Evolutionary conservation across 1,140 invertebrate genomes (phyloP), one percentile per base, ranked within the genome.

Genomic region (Nasonia giraulti): DNA sequence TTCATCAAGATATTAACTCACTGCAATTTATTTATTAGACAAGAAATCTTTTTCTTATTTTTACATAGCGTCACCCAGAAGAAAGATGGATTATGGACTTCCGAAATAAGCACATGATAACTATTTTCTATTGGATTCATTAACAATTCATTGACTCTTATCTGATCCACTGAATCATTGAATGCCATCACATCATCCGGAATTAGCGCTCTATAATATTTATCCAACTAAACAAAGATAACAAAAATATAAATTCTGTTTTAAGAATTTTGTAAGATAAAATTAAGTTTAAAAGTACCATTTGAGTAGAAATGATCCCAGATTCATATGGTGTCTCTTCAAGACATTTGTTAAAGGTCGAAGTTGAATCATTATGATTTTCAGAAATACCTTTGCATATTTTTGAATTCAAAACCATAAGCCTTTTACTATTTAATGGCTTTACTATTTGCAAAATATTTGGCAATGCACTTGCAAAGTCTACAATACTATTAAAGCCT

Each of bases 21-120:
- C 92, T 86, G 69, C 12, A 93, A 47, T 2, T 88, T 44, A 2
- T 80, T n/a, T 91, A 92, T 92, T 1, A 93, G 80, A 17, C 47
- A 14, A 7, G 86, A 75, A 62, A 92, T 89, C 14, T 27, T 62
- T 5, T 33, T 74, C 40, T 31, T 50, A 12, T 88, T 89, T 55
- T 89, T 86, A 7, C 83, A 33, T 10, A 90, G 85, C 14, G 88
- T 87, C 55, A 93, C 84, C 92, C 92, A 93, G 76, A 93, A 93
- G 40, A 92, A 91, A 0, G 89, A 89, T 6, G 92, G 92, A 78
- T 88, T 88, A 77, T 91, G 90, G 1, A 90, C 86, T 73, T 91
- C 91, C 8, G 87, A 77, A 78, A 92, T 68, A 33, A 88, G 66
- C 33, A 89, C 76, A 62, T 89, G 55, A n/a, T n/a, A 62, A 7